A percentile compares a stretch with the other conserved stretches of the same genome.
Evolutionary conservation across 2,797 vertebrate species (phyloP).

Genomic region (Sebastes itinus): DNA sequence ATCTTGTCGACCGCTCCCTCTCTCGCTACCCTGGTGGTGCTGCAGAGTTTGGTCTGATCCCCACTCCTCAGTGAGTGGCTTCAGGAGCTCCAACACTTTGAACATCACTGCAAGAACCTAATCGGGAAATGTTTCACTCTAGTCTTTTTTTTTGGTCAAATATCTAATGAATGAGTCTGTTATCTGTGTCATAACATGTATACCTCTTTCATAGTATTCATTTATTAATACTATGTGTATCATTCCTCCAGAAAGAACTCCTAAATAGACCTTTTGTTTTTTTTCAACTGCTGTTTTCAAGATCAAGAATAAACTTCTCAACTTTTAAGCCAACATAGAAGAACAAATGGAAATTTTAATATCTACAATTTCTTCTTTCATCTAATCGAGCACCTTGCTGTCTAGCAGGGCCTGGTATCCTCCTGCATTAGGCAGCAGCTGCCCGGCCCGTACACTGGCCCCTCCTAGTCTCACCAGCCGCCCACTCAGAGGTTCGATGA

Average conservation of each 20-base stretch:
- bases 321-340: neutral
- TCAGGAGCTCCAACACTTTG: slow-evolving; percentile 72
- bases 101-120: slow-evolving; percentile 79
- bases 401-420: slow-evolving; percentile 85
- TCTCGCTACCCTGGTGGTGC: slow-evolving; percentile 32
- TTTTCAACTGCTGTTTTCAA: neutral
- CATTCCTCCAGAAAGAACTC: neutral
- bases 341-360: neutral
- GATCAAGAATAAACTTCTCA: neutral
- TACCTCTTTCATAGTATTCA: neutral
- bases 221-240: neutral
- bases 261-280: neutral
- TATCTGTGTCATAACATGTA: neutral
- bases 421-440: slow-evolving; percentile 79
- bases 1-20: slow-evolving; percentile 48
- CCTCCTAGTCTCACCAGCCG: slow-evolving; percentile 78
- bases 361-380: neutral
- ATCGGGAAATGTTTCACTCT: neutral
- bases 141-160: neutral
- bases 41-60: slow-evolving; percentile 56
- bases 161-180: neutral
- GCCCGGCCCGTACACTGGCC: slow-evolving; percentile 70
- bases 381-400: slow-evolving; percentile 58
- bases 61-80: slow-evolving; percentile 66
- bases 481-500: slow-evolving; percentile 88